phyloP scores from a whole-genome alignment of 1,140 invertebrate species.

The Sycophaga agraensis region DNA sequence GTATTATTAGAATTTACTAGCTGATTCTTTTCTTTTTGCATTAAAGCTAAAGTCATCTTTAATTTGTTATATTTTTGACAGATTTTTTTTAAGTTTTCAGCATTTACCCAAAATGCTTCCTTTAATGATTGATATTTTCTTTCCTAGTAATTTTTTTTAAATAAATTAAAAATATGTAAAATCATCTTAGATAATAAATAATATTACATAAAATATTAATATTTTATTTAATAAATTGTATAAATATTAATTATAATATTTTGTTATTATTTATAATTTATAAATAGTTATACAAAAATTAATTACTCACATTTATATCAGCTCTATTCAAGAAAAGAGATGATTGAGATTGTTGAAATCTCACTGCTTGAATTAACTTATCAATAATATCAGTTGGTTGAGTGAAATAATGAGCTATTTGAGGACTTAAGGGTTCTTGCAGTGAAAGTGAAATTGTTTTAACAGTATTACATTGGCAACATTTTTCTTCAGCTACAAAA shows the following conservation, averaged over 20 bases:
- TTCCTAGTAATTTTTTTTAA: neutral
- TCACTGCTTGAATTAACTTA: constrained; percentile 10
- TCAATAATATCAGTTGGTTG: constrained; percentile 8
- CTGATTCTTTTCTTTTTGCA: constrained; percentile 2
- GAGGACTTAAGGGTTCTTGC: constrained; percentile 5
- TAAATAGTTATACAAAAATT: no score
- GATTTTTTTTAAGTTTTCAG: constrained; percentile 19
- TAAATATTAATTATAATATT: no score
- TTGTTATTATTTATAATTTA: neutral
- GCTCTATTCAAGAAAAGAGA: constrained; percentile 8
- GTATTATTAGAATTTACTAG: neutral
- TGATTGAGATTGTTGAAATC: constrained; percentile 13
- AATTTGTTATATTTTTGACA: constrained; percentile 17
- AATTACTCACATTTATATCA: constrained; percentile 7
- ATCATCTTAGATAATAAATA: no score
- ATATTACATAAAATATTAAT: no score
- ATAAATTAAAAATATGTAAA: no score
- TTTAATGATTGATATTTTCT: constrained; percentile 13
- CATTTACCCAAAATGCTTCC: constrained; percentile 12
- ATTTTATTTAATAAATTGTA: no score
- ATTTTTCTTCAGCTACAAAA: constrained; percentile 12
- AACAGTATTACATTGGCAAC: neutral
- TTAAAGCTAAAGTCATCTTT: neutral
- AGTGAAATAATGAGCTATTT: constrained; percentile 17
- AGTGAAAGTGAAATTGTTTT: constrained; percentile 6